These are phyloP conservation scores for Latrodectus elegans DNA, from an alignment of 2,888 invertebrate genomes.

Conservation along the genomic window DNA sequence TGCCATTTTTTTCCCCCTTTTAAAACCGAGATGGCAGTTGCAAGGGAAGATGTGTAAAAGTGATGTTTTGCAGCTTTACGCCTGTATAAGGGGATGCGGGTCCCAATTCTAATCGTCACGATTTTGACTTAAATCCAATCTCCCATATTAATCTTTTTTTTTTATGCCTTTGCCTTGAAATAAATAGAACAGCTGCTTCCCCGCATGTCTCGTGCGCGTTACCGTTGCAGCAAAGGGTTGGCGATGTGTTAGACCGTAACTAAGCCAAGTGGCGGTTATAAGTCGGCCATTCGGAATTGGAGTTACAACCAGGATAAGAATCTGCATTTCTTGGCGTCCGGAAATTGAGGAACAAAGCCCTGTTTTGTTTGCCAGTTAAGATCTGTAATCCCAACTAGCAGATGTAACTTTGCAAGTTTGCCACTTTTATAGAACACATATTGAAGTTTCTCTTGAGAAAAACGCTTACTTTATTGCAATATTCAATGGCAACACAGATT, in stretches of 20 bases:
- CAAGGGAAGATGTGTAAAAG: background rate
- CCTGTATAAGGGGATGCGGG: background rate
- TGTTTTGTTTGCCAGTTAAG: too few relatives aligned
- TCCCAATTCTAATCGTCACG: background rate
- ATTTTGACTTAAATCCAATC: background rate
- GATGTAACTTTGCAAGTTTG: too few relatives aligned
- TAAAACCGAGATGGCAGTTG: background rate
- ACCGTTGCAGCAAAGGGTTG: constrained; percentile 2
- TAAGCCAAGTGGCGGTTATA: background rate
- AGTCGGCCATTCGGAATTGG: background rate
- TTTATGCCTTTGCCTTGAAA: background rate
- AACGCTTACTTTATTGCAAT: too few relatives aligned
- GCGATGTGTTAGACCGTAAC: background rate
- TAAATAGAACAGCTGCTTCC: background rate
- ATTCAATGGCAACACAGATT: too few relatives aligned
- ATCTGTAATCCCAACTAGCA: too few relatives aligned
- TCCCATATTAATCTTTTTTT: background rate
- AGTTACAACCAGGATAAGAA: too few relatives aligned
- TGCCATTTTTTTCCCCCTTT: background rate
- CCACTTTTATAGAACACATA: too few relatives aligned
- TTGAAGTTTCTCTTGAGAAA: too few relatives aligned
- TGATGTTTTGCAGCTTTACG: background rate
- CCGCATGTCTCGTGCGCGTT: background rate
- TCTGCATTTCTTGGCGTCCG: too few relatives aligned
- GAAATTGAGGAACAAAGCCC: too few relatives aligned